Evolutionary conservation across 2,888 invertebrate species (phyloP), one percentile per base, ranked within the genome.

Genomic region (Coelopa pilipes): DNA sequence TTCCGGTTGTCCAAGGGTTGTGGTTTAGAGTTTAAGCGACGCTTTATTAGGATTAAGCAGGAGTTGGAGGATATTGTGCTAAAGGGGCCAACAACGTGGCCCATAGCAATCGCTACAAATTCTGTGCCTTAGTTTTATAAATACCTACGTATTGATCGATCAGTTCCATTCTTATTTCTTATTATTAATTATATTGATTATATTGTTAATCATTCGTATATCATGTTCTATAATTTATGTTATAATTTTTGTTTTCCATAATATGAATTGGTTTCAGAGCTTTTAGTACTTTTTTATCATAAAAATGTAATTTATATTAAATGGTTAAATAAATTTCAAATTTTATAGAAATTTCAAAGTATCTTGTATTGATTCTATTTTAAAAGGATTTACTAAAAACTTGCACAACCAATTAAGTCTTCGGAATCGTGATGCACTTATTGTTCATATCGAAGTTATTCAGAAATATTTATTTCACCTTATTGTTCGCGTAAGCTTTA

Each of bases 1-100:
- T 96, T 96, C 88, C 90, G 97, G 70, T 90, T 97, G 74, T 94
- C 95, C 60, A 94, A 96, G 89, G 98, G 98, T 81, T 97, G 97
- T 89, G 98, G 98, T 66, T 89, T 98, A 77, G 96, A 96, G 86
- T 98, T 98, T 88, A 97, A 97, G 88, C 91, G 95, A 76, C 91
- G 92, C 82, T 98, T 95, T 87, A 88, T 94, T 34, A 92, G 92
- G 85, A 90, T 97, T 77, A 93, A 92, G 77, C 81, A 84, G 71
- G 79, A 82, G 9, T 78, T 88, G 74, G 84, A 84, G 77, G 87
- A 87, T 77, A 86, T 87, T 77, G 83, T 88, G 24, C 79, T 85
- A 7, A 87, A 85, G 74, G 87, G 87, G 11, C 87, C 87, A 57
- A 82, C 86, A 13, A 87, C 86, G 15, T 88, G 87, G 87, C 87